Conservation (phyloP, 2,113 vertebrate species). For the Mirza zaza region DNA sequence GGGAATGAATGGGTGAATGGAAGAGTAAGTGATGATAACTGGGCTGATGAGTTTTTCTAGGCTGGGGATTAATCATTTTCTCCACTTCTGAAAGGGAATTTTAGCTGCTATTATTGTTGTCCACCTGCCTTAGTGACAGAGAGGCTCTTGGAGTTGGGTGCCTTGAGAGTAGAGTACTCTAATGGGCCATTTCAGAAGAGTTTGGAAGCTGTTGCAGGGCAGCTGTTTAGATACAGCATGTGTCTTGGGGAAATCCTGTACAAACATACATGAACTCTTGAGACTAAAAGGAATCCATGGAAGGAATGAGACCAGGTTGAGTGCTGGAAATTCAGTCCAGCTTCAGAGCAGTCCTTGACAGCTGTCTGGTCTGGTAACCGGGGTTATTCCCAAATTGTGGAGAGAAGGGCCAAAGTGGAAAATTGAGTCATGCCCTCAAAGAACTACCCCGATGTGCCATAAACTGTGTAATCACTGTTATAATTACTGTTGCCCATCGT, state of each 20-base stretch:
- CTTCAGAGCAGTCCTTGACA: slow-evolving; percentile 13
- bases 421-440: neutral
- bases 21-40: neutral
- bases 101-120: slow-evolving; percentile 29
- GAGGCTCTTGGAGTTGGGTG: slow-evolving; percentile 30
- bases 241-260: slow-evolving; percentile 54
- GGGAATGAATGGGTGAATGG: neutral
- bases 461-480: neutral
- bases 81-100: slow-evolving; percentile 31
- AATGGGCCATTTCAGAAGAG: slow-evolving; percentile 50
- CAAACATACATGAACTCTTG: slow-evolving; percentile 16
- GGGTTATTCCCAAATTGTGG: neutral
- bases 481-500: neutral
- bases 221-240: slow-evolving; percentile 44
- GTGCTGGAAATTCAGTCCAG: slow-evolving; percentile 1
- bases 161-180: slow-evolving; percentile 20
- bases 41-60: neutral
- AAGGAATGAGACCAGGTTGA: slow-evolving; percentile 20
- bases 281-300: neutral
- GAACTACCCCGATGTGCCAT: neutral
- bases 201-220: slow-evolving; percentile 30
- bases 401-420: slow-evolving; percentile 14
- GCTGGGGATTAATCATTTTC: neutral
- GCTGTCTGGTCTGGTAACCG: neutral
- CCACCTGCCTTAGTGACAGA: slow-evolving; percentile 25